Evolutionary conservation across 2,113 vertebrate species (phyloP).

Genomic region (Pomatorhinus ruficollis): DNA sequence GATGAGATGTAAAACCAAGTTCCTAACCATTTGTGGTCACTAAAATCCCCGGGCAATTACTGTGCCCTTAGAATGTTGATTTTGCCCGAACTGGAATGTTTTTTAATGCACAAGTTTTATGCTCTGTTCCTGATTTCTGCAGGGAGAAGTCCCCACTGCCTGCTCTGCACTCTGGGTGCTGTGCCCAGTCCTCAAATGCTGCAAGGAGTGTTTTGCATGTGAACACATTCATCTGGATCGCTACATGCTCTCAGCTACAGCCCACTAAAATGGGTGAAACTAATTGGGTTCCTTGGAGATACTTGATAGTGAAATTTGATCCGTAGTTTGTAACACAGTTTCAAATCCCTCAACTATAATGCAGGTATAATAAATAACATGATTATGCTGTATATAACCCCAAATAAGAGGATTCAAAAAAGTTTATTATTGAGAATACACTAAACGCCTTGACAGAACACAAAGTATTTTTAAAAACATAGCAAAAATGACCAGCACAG

Average conservation of each 20-base stretch:
- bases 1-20: background rate
- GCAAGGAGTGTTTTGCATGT: background rate
- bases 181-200: background rate
- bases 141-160: background rate
- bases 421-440: background rate
- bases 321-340: background rate
- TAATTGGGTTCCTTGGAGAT: conserved; percentile 23
- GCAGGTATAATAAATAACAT: background rate
- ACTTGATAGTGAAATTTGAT: background rate
- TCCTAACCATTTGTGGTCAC: background rate
- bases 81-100: background rate
- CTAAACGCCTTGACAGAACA: background rate
- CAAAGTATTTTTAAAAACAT: background rate
- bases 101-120: background rate
- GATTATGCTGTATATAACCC: background rate
- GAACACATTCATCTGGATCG: background rate
- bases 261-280: conserved; percentile 2
- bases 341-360: background rate
- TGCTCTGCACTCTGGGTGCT: background rate
- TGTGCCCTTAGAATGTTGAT: background rate
- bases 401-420: background rate
- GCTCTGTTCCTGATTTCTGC: background rate
- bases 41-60: background rate
- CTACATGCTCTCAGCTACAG: background rate
- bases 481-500: background rate